Evolutionary conservation across 1,140 invertebrate species (phyloP).

Genomic region (Drosophila truncata): DNA sequence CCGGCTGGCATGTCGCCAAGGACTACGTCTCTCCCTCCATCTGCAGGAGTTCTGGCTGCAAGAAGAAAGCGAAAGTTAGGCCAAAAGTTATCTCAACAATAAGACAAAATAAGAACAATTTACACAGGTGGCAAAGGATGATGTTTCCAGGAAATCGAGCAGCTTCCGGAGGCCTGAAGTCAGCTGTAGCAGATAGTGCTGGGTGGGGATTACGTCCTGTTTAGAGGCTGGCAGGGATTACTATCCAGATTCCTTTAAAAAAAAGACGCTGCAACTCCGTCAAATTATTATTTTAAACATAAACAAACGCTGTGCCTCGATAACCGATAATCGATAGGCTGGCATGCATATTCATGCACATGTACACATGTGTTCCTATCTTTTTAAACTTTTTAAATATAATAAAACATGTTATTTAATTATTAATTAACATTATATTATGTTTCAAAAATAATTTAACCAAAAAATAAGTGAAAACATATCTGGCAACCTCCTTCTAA

Average conservation of each 20-base stretch:
- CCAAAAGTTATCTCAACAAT: background rate
- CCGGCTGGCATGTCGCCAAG: slow-evolving; percentile 1
- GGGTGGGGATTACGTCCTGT: background rate
- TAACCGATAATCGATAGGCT: slow-evolving; percentile 1
- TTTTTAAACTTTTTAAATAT: too few species aligned
- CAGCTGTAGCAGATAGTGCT: background rate
- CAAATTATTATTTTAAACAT: background rate
- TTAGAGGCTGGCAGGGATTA: background rate
- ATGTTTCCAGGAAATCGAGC: background rate
- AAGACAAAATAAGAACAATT: background rate
- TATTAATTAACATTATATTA: too few species aligned
- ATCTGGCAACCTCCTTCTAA: background rate
- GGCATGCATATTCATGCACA: too few species aligned
- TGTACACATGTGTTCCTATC: too few species aligned
- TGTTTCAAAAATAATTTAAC: too few species aligned
- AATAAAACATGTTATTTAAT: too few species aligned
- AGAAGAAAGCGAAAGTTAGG: slow-evolving; percentile 12
- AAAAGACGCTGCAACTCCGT: too few species aligned
- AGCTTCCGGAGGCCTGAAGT: background rate
- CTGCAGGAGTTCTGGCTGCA: background rate
- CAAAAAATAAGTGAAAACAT: too few species aligned
- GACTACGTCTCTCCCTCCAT: slow-evolving; percentile 9
- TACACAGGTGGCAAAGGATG: background rate
- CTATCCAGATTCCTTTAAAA: background rate
- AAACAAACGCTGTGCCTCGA: background rate